A percentile compares a stretch with the other conserved stretches of the same genome.
phyloP scores from a whole-genome alignment of 23 tunicate species.

The Diplosoma virens region DNA sequence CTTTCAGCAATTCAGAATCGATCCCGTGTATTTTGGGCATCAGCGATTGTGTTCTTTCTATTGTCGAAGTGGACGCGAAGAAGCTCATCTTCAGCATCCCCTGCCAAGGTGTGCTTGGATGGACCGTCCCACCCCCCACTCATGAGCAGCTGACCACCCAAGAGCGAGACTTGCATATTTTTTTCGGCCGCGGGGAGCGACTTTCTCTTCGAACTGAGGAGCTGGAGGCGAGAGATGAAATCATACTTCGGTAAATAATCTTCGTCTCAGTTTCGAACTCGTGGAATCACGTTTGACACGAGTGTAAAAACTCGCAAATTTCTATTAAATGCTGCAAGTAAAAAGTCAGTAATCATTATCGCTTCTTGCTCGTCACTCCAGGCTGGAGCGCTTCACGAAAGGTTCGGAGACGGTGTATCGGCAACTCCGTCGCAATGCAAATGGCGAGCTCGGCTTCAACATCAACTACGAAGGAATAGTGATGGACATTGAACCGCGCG shows the following conservation, averaged over 20 bases:
- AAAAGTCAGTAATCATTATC: too few species aligned
- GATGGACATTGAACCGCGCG: conserved; percentile 68
- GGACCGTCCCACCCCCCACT: conserved; percentile 62
- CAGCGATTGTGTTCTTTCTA: conserved; percentile 69
- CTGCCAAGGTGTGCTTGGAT: conserved; percentile 85
- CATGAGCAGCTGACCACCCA: not conserved
- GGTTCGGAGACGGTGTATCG: conserved; percentile 76
- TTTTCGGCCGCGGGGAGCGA: conserved; percentile 84
- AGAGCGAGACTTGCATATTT: conserved; percentile 56
- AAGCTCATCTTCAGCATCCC: conserved; percentile 82
- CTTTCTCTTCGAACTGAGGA: conserved; percentile 55
- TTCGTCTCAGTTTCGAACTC: too few species aligned
- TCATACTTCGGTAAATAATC: conserved; percentile 49
- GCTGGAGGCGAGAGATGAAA: conserved; percentile 46
- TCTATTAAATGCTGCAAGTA: too few species aligned
- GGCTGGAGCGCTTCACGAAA: conserved; percentile 74
- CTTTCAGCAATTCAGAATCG: conserved; percentile 24
- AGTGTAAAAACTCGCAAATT: too few species aligned
- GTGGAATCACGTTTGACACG: too few species aligned
- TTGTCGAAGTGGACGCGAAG: conserved; percentile 47
- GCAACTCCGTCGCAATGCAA: conserved; percentile 44
- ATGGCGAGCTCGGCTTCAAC: conserved; percentile 67
- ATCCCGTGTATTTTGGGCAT: conserved; percentile 71
- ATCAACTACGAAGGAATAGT: conserved; percentile 91
- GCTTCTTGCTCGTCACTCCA: too few species aligned